phyloP scores from a whole-genome alignment of 2,797 vertebrate genomes.

The Loriculus beryllinus region DNA sequence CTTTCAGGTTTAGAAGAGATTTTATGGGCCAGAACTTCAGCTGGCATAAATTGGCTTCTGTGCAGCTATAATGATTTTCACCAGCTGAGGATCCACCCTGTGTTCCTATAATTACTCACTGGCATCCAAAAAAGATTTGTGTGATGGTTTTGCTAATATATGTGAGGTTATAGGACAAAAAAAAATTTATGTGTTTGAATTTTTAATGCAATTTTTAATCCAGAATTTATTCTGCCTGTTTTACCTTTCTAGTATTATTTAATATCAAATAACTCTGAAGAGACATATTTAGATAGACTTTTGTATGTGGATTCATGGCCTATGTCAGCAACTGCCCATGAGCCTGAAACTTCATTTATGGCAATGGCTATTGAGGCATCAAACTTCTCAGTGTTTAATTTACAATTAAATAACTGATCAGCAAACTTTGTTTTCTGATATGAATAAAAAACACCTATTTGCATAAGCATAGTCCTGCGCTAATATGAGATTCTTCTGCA shows the following conservation, averaged over 20 bases:
- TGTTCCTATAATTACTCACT: slow-evolving; percentile 34
- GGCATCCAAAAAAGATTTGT: slow-evolving; percentile 21
- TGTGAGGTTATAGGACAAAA: slow-evolving; percentile 10
- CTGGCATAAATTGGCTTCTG: slow-evolving; percentile 30
- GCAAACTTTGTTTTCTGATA: not conserved
- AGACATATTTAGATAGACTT: not conserved
- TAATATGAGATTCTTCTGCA: not conserved
- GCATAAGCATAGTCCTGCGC: not conserved
- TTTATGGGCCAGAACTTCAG: slow-evolving; percentile 59
- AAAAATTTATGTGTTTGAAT: slow-evolving; percentile 19
- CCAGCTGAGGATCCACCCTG: slow-evolving; percentile 37
- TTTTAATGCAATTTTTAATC: slow-evolving; percentile 15
- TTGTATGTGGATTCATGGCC: not conserved
- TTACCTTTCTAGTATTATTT: not conserved
- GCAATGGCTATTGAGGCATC: not conserved
- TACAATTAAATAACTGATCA: not conserved
- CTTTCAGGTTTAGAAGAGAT: slow-evolving; percentile 39
- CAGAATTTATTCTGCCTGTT: slow-evolving; percentile 37
- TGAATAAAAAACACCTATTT: not conserved
- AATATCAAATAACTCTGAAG: slow-evolving; percentile 19
- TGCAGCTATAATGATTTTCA: slow-evolving; percentile 26
- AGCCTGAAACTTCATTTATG: not conserved
- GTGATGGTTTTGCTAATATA: not conserved
- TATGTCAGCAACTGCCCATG: not conserved
- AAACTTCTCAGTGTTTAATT: not conserved